Conservation (phyloP, 2,797 vertebrate species). For the Cephalopachus bancanus region DNA sequence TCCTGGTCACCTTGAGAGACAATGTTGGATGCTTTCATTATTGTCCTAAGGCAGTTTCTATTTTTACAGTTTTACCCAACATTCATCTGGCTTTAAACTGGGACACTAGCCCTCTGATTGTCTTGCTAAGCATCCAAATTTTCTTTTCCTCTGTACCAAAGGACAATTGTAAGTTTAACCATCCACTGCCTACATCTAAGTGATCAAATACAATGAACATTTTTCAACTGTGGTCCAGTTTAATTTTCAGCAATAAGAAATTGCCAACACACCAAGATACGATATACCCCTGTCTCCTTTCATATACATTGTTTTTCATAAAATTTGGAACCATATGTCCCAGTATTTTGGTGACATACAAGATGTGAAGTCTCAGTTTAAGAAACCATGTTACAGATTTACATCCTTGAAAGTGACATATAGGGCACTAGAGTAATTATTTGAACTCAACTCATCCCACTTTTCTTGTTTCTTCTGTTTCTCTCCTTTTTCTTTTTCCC, state of each 20-base stretch:
- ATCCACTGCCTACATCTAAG: not conserved
- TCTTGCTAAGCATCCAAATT: conserved; percentile 70
- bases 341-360: not conserved
- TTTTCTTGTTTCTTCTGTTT: not conserved
- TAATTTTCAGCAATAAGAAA: conserved; percentile 43
- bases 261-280: not conserved
- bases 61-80: conserved; percentile 77
- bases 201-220: not conserved
- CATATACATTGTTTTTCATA: not conserved
- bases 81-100: conserved; percentile 78
- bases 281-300: not conserved
- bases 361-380: not conserved
- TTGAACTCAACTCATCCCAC: not conserved
- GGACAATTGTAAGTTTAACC: conserved; percentile 69
- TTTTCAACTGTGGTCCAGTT: conserved; percentile 6
- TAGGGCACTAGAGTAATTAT: not conserved
- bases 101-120: conserved; percentile 69
- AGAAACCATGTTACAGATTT: not conserved
- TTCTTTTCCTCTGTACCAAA: conserved; percentile 46
- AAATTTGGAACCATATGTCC: not conserved
- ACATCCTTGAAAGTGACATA: not conserved
- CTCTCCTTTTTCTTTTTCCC: not conserved
- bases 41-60: conserved; percentile 79
- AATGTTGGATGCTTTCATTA: conserved; percentile 67
- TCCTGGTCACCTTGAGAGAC: conserved; percentile 78